Conservation (phyloP, 2,888 invertebrate species). For the Dolomedes plantarius region DNA sequence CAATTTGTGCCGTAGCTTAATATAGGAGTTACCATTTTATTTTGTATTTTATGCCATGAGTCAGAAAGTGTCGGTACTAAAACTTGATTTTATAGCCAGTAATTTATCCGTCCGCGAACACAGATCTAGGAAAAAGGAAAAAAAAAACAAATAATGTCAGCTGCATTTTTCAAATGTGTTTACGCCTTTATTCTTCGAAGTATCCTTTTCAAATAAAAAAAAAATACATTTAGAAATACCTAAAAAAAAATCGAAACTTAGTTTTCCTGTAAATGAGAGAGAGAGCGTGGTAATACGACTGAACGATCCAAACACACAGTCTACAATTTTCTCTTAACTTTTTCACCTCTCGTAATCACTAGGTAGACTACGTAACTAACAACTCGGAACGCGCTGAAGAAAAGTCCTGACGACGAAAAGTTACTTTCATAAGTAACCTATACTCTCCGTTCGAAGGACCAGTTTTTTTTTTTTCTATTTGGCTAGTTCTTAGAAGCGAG, state of each 20-base stretch:
- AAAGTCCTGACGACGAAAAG: not conserved
- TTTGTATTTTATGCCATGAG: too few relatives aligned
- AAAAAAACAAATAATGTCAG: too few relatives aligned
- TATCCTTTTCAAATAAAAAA: not conserved
- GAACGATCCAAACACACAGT: not conserved
- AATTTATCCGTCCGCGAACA: too few relatives aligned
- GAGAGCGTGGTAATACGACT: not conserved
- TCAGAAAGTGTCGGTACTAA: too few relatives aligned
- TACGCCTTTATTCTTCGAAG: not conserved
- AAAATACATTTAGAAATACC: too few relatives aligned
- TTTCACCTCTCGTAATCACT: slow-evolving; percentile 1
- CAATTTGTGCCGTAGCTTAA: too few relatives aligned
- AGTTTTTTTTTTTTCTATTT: not conserved
- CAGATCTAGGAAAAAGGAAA: too few relatives aligned
- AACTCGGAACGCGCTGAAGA: not conserved
- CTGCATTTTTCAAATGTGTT: not conserved
- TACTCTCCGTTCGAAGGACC: not conserved
- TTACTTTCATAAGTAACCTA: not conserved
- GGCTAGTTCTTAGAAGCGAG: not conserved
- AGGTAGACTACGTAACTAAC: not conserved
- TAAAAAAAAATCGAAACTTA: not conserved
- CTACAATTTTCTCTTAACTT: not conserved
- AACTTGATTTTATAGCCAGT: too few relatives aligned
- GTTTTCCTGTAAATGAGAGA: not conserved
- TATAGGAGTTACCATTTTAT: too few relatives aligned